Base-by-base conservation (phyloP, 1,140 invertebrate species). In the Penaeus indicus region DNA sequence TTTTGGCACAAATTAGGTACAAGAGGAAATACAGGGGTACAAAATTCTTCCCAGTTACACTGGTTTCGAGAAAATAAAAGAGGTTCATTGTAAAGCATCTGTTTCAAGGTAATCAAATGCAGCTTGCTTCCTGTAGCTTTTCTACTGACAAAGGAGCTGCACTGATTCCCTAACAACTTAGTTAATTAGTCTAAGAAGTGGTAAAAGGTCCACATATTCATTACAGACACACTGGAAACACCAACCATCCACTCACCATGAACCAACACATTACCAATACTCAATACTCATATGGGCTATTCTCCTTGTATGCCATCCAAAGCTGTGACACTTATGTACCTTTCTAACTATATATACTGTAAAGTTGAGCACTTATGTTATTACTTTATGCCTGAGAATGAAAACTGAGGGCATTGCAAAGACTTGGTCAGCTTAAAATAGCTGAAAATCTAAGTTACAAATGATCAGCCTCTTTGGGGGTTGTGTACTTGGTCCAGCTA, bases 251-350 rank as follows among this genome's bases (percentile, higher is more conserved):
- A 89, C 88, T 89, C 83, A 84, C 83, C 82, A 89, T 81, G 88
- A 89, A 89, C 63, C 88, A 89, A 89, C 88, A 89, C 88, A 89
- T 89, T 89, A 89, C 84, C 88, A 89, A 89, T 89, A 89, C 88
- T 89, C 78, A 54, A 54, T 54, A 54, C 54, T 75, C 87, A 88
- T 83, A 62, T 42, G 87, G 87, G 87, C 87, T 82, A 77, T 84
- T 77, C 79, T 88, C 81, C 87, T 88, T 88, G 87, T 88, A 88
- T 88, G 87, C 87, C 87, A 79, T 88, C 87, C 87, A 88, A 88
- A 84, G 87, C 87, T 88, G 27, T 75, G 87, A 88, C 87, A 88
- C 82, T 84, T 88, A 88, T 84, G 79, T 88, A 83, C 84, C 38
- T 82, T 60, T 84, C 42, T 72, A 25, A 83, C 78, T 42, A 72